Conservation (phyloP, 2,888 invertebrate species). For the Ochlodes sylvanus region DNA sequence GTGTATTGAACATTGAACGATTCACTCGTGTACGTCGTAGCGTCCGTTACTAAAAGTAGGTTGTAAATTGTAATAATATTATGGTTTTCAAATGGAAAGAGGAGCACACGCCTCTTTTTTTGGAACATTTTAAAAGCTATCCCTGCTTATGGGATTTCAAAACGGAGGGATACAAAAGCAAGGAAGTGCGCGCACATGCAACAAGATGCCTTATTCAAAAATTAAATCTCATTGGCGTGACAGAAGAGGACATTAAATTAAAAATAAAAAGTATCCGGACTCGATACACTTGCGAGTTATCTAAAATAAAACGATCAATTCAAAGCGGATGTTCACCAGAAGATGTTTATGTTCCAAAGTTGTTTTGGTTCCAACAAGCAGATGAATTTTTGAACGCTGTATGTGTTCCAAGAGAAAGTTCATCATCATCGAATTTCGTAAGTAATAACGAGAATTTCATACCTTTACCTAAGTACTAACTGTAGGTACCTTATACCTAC, state of each 20-base stretch:
- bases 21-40: background rate
- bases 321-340: conserved; percentile 3
- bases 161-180: background rate
- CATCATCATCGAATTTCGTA: background rate
- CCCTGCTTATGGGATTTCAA: conserved; percentile 17
- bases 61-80: background rate
- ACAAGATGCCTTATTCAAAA: background rate
- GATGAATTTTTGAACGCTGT: conserved; percentile 7
- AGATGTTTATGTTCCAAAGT: conserved; percentile 14
- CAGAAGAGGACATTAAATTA: conserved; percentile 7
- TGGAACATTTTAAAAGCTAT: conserved; percentile 10
- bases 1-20: conserved; percentile 7
- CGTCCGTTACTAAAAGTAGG: background rate
- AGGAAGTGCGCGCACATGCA: background rate
- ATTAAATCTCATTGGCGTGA: background rate
- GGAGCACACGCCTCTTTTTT: conserved; percentile 11
- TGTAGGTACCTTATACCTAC: too few relatives aligned
- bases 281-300: conserved; percentile 3
- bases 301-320: conserved; percentile 10
- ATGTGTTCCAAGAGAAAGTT: conserved; percentile 1
- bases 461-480: background rate
- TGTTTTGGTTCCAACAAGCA: conserved; percentile 17
- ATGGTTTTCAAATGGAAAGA: conserved; percentile 27
- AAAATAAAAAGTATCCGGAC: conserved; percentile 18
- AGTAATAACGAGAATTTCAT: background rate